phyloP scores from a whole-genome alignment of 2,797 vertebrate species.

The Echeneis naucrates region DNA sequence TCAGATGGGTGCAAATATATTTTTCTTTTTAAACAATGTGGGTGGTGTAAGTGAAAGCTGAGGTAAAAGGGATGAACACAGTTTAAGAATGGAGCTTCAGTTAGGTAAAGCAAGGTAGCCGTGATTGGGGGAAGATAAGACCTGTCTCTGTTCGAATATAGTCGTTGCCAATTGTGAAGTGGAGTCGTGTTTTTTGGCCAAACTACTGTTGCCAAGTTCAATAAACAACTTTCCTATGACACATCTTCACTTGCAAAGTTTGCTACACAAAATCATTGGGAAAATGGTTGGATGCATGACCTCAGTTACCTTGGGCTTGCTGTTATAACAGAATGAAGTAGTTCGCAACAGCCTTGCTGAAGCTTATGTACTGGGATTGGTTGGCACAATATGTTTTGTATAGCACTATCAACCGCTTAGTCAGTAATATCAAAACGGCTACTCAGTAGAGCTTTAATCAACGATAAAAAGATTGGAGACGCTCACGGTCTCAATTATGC shows the following conservation, averaged over 20 bases:
- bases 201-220: not conserved
- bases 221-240: not conserved
- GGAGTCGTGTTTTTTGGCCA: not conserved
- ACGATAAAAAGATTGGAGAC: slow-evolving; percentile 8
- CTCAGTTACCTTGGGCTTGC: not conserved
- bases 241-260: not conserved
- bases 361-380: not conserved
- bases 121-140: too few species aligned
- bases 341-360: not conserved
- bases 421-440: slow-evolving; percentile 8
- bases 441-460: slow-evolving; percentile 19
- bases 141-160: too few species aligned
- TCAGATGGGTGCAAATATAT: too few species aligned
- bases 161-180: too few species aligned
- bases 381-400: not conserved
- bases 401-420: not conserved
- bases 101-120: too few species aligned
- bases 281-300: not conserved
- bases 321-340: not conserved
- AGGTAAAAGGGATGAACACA: too few species aligned
- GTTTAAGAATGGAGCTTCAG: too few species aligned
- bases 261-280: not conserved
- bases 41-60: too few species aligned
- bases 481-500: slow-evolving; percentile 31
- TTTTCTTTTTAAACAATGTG: too few species aligned